A percentile compares a stretch with the other conserved stretches of the same genome.
Conservation (phyloP, 2,888 invertebrate species). For the Esperia sulphurella region DNA sequence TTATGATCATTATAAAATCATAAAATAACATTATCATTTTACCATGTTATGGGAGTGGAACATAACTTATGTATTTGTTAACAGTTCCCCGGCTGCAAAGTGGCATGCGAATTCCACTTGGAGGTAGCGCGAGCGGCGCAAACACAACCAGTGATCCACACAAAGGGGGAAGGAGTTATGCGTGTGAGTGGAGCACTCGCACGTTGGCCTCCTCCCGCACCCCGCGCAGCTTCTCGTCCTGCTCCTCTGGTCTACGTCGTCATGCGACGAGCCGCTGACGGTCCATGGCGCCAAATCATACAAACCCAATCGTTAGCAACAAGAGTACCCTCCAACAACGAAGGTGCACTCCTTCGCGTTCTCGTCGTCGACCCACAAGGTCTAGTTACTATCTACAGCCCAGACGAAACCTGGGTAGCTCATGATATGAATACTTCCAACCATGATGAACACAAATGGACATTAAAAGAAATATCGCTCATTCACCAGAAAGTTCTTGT, state of each 20-base stretch:
- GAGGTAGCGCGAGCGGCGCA: conserved; percentile 81
- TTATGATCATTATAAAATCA: conserved; percentile 32
- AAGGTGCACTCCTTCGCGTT: conserved; percentile 82
- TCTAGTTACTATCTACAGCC: conserved; percentile 84
- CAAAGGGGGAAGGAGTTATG: conserved; percentile 84
- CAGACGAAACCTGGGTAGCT: conserved; percentile 80
- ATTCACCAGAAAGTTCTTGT: conserved; percentile 86
- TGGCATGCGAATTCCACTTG: conserved; percentile 84
- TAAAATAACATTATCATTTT: background rate
- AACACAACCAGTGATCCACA: conserved; percentile 84
- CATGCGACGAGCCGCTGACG: conserved; percentile 82
- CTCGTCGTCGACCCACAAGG: conserved; percentile 85
- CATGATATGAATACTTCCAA: conserved; percentile 74
- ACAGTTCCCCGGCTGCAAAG: conserved; percentile 86
- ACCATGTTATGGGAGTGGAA: background rate
- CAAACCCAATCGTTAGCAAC: conserved; percentile 83
- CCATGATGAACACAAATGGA: conserved; percentile 78
- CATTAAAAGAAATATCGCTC: conserved; percentile 82
- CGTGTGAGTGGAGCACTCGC: conserved; percentile 81
- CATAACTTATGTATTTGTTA: conserved; percentile 25
- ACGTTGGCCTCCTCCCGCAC: conserved; percentile 82
- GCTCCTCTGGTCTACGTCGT: conserved; percentile 84
- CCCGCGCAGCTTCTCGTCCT: conserved; percentile 76
- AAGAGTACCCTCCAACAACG: conserved; percentile 81
- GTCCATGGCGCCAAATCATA: conserved; percentile 83